Evolutionary conservation across 2,113 vertebrate genomes (phyloP), one percentile per base, ranked within the genome.

Genomic region (Cochlearius cochlearius): DNA sequence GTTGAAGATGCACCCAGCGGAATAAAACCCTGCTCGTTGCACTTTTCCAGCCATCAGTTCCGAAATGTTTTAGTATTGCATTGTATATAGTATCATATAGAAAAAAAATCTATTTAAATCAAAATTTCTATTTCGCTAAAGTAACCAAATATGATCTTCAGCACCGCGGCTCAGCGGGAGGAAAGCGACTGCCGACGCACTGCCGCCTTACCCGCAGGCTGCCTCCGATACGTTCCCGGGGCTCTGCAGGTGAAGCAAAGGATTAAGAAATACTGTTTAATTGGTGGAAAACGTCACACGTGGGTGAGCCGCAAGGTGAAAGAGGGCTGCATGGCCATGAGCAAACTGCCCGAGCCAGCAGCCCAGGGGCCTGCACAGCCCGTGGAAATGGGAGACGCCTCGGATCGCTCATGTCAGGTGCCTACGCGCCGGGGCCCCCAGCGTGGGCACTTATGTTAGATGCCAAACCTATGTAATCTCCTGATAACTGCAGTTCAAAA

Each of bases 391-490:
- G n/a, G 11, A 55, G 58, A 30, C 3, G 3, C 8, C 19, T 3
- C 5, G 0, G n/a, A 14, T 27, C n/a, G 2, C 39, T 15, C 1
- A 6, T 1, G 21, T 8, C 15, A 4, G 20, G 56, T 10, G 60
- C 52, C 32, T 2, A 2, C 0, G 5, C 20, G 1, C 30, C 2
- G 32, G 18, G 4, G 15, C 49, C 32, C 38, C 59, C 5, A 3
- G 16, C 9, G 2, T 4, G 2, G 8, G 58, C 55, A 68, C 58
- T 18, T 15, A 4, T 1, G 20, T 11, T 15, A 15, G 18, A 50
- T 2, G 17, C 49, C 1, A 39, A 27, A 27, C 21, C 43, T 11
- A 0, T 18, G 77, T 4, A 1, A 16, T 14, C 34, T 59, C 58
- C 41, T 17, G 30, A 41, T 34, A 17, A n/a, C 45, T n/a, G 47